phyloP scores from a whole-genome alignment of 2,113 vertebrate genomes.

The Grus americana region DNA sequence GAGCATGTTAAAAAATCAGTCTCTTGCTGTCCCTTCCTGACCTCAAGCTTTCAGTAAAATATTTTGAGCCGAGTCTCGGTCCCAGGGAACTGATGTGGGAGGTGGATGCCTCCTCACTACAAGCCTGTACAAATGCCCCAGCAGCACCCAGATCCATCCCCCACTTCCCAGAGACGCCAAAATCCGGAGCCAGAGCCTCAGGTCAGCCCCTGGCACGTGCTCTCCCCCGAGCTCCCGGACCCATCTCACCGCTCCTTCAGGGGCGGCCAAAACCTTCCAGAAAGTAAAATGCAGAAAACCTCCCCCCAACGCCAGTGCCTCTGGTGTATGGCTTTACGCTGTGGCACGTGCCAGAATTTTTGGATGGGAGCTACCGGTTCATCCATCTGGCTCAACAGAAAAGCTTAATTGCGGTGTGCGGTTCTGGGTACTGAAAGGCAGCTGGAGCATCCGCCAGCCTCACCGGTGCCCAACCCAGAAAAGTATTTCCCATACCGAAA shows the following conservation, averaged over 20 bases:
- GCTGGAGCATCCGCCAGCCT: not conserved
- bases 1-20: not conserved
- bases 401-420: not conserved
- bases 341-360: not conserved
- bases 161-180: not conserved
- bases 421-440: not conserved
- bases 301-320: not conserved
- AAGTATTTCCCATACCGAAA: not conserved
- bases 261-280: not conserved
- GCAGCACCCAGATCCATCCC: not conserved
- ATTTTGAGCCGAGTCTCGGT: not conserved
- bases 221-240: not conserved
- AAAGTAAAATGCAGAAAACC: not conserved
- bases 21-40: not conserved
- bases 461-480: not conserved
- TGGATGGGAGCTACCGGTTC: not conserved
- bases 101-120: accelerated
- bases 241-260: not conserved
- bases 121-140: not conserved
- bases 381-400: conserved; percentile 29
- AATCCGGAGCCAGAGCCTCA: not conserved
- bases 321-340: not conserved
- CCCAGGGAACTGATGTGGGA: not conserved
- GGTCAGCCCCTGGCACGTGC: accelerated
- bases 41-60: not conserved